Percentiles rank a stretch among this genome's conserved stretches.
These are phyloP conservation scores for Physocephala rufipes DNA, from an alignment of 2,888 invertebrate genomes.

Conservation along the genomic window DNA sequence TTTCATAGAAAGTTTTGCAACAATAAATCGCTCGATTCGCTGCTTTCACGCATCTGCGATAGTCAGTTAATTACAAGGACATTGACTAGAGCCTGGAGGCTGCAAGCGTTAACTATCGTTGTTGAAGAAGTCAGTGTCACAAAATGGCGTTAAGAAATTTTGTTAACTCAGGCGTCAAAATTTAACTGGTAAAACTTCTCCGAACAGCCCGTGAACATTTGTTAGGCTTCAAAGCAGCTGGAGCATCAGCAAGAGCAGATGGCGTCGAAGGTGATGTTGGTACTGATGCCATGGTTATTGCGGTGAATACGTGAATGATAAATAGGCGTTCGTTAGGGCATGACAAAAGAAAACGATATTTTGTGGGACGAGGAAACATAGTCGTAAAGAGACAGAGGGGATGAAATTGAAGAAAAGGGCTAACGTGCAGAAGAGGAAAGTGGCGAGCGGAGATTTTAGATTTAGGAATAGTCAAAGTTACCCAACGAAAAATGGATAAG, in stretches of 20 bases:
- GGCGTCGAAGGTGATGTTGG: no score
- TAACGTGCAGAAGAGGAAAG: no score
- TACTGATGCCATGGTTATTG: background rate
- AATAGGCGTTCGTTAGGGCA: conserved; percentile 21
- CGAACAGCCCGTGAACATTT: background rate
- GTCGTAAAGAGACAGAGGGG: no score
- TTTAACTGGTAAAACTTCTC: background rate
- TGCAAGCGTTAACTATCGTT: background rate
- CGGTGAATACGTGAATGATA: background rate
- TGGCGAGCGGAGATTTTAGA: background rate
- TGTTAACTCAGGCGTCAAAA: conserved; percentile 19
- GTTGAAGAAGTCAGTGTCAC: background rate
- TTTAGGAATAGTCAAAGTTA: conserved; percentile 1
- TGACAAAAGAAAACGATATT: background rate
- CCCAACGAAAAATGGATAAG: background rate
- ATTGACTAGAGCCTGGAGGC: conserved; percentile 1
- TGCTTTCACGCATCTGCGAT: background rate
- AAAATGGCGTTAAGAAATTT: background rate
- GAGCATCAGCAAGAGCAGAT: no score
- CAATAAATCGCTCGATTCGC: background rate
- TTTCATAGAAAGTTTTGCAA: background rate
- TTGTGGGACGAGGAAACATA: no score
- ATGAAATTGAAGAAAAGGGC: background rate
- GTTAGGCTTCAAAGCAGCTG: conserved; percentile 7
- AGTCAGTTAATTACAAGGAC: background rate